phyloP scores from a whole-genome alignment of 2,888 invertebrate species.

The Petrolisthes cinctipes region DNA sequence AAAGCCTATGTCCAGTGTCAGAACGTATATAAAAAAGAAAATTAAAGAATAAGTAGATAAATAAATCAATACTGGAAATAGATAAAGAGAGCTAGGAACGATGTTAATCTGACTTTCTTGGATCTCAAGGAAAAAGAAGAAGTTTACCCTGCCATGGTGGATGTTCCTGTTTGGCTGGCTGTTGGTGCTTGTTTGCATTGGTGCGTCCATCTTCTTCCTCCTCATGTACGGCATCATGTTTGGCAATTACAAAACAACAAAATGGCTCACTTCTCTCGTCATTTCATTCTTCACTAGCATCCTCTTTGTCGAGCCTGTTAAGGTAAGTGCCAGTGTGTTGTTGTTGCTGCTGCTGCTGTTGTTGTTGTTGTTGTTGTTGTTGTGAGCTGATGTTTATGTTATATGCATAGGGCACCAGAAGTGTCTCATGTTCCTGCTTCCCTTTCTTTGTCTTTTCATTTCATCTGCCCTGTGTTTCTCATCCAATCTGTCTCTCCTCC shows the following conservation, averaged over 20 bases:
- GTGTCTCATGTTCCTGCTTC: neutral
- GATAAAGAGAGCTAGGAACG: no score
- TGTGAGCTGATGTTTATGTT: no score
- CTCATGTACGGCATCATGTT: constrained; percentile 70
- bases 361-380: no score
- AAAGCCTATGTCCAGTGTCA: no score
- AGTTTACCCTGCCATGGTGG: constrained; percentile 68
- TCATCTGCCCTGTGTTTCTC: no score
- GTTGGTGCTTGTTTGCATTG: constrained; percentile 69
- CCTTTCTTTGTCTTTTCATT: neutral
- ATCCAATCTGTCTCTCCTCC: no score
- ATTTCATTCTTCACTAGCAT: constrained; percentile 72
- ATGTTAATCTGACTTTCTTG: no score
- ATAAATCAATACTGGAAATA: no score
- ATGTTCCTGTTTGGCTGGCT: constrained; percentile 70
- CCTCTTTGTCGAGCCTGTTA: constrained; percentile 72
- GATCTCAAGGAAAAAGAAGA: constrained; percentile 62
- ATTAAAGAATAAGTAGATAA: no score
- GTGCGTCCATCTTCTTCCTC: constrained; percentile 70
- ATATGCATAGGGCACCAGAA: neutral
- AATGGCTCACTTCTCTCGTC: constrained; percentile 73
- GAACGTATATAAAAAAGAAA: no score
- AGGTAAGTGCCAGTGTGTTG: constrained; percentile 68
- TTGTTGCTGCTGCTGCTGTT: no score
- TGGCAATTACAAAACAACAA: constrained; percentile 71